Conservation (phyloP, 2,113 vertebrate genomes). For the Ginglymostoma cirratum region DNA sequence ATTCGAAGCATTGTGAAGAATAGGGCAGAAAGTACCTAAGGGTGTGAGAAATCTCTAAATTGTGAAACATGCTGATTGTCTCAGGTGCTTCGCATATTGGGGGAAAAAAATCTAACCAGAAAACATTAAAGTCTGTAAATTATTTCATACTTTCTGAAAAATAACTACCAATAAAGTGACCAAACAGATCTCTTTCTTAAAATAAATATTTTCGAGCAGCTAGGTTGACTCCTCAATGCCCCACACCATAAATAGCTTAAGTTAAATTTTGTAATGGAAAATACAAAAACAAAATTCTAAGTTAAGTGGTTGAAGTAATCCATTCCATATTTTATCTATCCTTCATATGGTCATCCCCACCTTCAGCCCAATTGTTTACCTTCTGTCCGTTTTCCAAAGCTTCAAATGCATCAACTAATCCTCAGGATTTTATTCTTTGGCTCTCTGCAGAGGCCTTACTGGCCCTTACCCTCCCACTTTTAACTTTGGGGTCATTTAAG, state of each 20-base stretch:
- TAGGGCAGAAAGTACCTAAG: not conserved
- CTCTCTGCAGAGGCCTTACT: not conserved
- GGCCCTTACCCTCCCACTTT: not conserved
- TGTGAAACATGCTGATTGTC: not conserved
- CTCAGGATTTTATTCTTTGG: not conserved
- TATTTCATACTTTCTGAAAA: not conserved
- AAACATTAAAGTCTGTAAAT: not conserved
- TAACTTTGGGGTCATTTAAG: not conserved
- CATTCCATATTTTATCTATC: not conserved
- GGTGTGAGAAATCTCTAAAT: not conserved
- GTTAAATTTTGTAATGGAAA: not conserved
- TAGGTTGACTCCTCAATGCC: not conserved
- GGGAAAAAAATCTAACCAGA: not conserved
- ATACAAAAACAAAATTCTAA: not conserved
- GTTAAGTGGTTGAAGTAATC: not conserved
- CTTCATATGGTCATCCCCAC: not conserved
- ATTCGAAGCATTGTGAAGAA: not conserved
- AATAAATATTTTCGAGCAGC: not conserved
- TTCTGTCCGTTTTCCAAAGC: not conserved
- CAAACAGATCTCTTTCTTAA: not conserved
- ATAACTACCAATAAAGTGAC: not conserved
- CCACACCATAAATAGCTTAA: not conserved
- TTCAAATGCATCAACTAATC: not conserved
- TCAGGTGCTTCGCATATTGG: conserved; percentile 1
- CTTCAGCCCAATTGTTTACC: not conserved